These are phyloP conservation scores for Lithobates sylvaticus DNA, from an alignment of 2,797 vertebrate genomes.

Conservation along the genomic window DNA sequence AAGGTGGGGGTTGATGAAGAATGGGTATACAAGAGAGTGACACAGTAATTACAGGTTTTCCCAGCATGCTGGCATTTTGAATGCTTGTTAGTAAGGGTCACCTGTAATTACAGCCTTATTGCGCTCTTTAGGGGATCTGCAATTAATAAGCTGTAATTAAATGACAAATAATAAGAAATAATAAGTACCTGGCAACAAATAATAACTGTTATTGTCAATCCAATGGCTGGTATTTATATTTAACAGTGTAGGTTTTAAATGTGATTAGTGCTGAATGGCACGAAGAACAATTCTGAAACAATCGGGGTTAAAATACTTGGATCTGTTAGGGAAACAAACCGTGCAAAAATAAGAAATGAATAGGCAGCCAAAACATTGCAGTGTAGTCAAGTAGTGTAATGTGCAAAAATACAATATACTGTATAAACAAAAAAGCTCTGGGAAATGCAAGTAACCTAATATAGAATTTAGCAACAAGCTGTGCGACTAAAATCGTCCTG, in stretches of 20 bases:
- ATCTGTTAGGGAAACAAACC: background rate
- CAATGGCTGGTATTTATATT: conserved; percentile 41
- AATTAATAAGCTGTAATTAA: conserved; percentile 55
- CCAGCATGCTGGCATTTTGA: conserved; percentile 38
- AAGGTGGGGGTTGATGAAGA: conserved; percentile 9
- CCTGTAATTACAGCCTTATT: conserved; percentile 53
- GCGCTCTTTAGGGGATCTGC: conserved; percentile 43
- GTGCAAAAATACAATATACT: background rate
- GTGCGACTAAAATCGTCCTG: too few relatives aligned
- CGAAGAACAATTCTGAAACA: background rate
- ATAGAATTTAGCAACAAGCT: too few relatives aligned
- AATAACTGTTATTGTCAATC: conserved; percentile 40
- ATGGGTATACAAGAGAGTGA: conserved; percentile 17
- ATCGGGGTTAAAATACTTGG: background rate
- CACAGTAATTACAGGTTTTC: conserved; percentile 48
- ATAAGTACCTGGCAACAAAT: conserved; percentile 30
- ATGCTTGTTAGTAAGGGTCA: conserved; percentile 51
- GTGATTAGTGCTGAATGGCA: conserved; percentile 32
- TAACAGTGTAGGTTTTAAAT: conserved; percentile 39
- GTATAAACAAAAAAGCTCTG: background rate
- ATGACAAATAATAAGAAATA: conserved; percentile 42
- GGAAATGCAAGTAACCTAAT: background rate
- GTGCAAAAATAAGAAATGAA: background rate
- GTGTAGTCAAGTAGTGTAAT: background rate
- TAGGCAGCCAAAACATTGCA: background rate